Evolutionary conservation across 2,888 invertebrate genomes (phyloP).

Genomic region (Platynereis dumerilii): DNA sequence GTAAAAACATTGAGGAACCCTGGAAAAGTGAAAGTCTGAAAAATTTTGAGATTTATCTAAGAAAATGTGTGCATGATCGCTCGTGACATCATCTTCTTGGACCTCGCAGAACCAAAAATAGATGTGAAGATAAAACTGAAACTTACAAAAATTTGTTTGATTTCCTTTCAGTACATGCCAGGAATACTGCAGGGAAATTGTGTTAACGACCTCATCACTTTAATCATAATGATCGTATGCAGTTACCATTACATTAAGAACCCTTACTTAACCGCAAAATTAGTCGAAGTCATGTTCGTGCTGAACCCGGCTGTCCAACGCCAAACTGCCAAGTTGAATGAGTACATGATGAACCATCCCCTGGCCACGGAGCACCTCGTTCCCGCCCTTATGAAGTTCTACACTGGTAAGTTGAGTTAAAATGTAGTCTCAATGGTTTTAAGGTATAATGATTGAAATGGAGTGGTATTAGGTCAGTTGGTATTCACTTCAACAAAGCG

Average conservation of each 20-base stretch:
- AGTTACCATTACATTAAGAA: constrained; percentile 90
- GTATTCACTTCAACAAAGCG: no score
- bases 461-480: no score
- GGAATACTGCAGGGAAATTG: constrained; percentile 46
- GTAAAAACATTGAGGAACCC: no score
- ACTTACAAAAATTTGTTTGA: no score
- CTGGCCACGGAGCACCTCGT: constrained; percentile 82
- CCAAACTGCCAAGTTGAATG: constrained; percentile 68
- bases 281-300: constrained; percentile 80
- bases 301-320: constrained; percentile 67
- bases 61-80: no score
- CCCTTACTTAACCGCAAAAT: constrained; percentile 95
- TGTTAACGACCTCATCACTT: constrained; percentile 73
- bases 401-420: constrained; percentile 72
- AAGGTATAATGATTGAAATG: not conserved
- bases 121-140: no score
- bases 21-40: no score
- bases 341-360: constrained; percentile 85
- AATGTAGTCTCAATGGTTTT: no score
- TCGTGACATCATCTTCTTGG: no score
- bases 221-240: constrained; percentile 89
- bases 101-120: no score
- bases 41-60: no score
- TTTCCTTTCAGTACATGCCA: constrained; percentile 42
- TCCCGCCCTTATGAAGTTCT: constrained; percentile 95